Evolutionary conservation across 2,888 invertebrate genomes (phyloP), one percentile per base, ranked within the genome.

Genomic region (Carpatolechia fugitivella): DNA sequence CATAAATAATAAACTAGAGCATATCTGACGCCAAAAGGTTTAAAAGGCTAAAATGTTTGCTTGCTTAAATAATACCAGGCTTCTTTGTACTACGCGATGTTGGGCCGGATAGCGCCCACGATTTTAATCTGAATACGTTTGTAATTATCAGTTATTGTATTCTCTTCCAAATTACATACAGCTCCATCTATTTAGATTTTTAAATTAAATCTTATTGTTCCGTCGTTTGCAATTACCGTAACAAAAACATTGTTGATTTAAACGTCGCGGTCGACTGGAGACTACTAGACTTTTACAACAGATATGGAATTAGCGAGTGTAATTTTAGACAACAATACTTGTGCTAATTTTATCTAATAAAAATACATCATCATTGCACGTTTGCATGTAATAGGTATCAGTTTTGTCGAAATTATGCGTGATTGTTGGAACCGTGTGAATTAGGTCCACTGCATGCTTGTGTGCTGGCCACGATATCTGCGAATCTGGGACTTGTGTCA

Each of bases 101-200:
- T 13, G 31, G 33, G 44, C 44, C 35, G 49, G 20, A 30, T 30
- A 36, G 31, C 51, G 38, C 54, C 53, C 52, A 56, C 60, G 47
- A 36, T 56, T 62, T 58, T 66, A 66, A 66, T 60, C 55, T 62
- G 24, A 38, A 50, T 58, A 55, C 57, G 62, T 63, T 59, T 60
- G 56, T 72, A 87, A 87, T 87, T 84, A 83, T 70, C 70, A 69
- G 36, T 71, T 72, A 84, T 87, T 85, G 86, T 87, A 71, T 74
- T 65, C 65, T 64, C 59, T 63, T 69, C 70, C 63, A 67, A 74
- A 74, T 70, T 72, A 65, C 76, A 41, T 36, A 36, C 36, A 72
- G 75, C 74, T 70, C 64, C 70, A 71, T 76, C 79, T 80, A 74
- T 80, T 65, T 66, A 58, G 60, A 60, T 74, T 67, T 72, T 78